Evolutionary conservation across 2,888 invertebrate genomes (phyloP).

Genomic region (Euspilapteryx auroguttella): DNA sequence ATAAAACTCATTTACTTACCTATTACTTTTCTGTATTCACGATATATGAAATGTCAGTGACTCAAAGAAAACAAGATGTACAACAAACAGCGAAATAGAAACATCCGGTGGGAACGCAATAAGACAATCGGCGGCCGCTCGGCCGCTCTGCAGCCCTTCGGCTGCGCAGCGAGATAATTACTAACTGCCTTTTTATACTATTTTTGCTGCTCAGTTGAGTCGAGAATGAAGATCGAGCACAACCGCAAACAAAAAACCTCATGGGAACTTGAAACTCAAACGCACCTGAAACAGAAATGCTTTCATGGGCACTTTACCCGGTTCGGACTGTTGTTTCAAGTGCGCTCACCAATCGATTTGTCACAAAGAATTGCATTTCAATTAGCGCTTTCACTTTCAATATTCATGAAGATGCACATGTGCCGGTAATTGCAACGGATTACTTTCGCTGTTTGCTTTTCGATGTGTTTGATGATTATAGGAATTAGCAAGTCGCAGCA

Average conservation of each 20-base stretch:
- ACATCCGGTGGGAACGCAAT: slow-evolving; percentile 42
- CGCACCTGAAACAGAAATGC: slow-evolving; percentile 6
- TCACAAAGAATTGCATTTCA: slow-evolving; percentile 10
- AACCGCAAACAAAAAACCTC: slow-evolving; percentile 15
- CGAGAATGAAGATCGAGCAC: slow-evolving; percentile 19
- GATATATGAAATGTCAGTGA: slow-evolving; percentile 2
- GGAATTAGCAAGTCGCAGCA: no score
- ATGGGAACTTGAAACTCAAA: slow-evolving; percentile 13
- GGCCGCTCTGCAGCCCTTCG: slow-evolving; percentile 16
- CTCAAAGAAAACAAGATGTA: slow-evolving; percentile 11
- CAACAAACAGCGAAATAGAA: slow-evolving; percentile 24
- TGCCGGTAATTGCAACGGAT: not conserved
- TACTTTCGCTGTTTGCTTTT: no score
- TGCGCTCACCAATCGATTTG: slow-evolving; percentile 9
- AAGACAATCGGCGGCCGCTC: slow-evolving; percentile 41
- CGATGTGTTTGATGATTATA: no score
- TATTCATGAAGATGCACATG: slow-evolving; percentile 22
- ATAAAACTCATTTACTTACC: no score
- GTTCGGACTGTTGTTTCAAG: slow-evolving; percentile 2
- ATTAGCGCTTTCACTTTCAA: slow-evolving; percentile 24
- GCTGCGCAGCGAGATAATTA: slow-evolving; percentile 35
- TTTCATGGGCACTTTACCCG: slow-evolving; percentile 4
- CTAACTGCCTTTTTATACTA: slow-evolving; percentile 15
- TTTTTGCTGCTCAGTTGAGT: slow-evolving; percentile 14
- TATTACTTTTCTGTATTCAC: no score